These are phyloP conservation scores for Fragum sueziense DNA, from an alignment of 2,888 invertebrate genomes.

Conservation along the genomic window DNA sequence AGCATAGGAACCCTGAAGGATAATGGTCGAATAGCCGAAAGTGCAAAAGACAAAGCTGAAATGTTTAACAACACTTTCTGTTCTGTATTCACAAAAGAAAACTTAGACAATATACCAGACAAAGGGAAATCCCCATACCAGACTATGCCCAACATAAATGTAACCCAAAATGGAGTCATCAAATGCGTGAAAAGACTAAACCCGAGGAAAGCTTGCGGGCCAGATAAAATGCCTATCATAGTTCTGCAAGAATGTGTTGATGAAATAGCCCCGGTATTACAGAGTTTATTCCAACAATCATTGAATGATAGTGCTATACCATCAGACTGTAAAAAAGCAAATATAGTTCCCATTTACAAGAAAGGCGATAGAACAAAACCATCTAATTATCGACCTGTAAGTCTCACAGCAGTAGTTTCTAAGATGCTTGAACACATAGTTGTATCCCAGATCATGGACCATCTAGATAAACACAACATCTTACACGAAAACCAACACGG, in stretches of 20 bases:
- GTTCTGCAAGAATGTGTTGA: neutral
- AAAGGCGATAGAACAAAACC: no score
- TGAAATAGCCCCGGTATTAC: slow-evolving; percentile 8
- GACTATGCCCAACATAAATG: slow-evolving; percentile 22
- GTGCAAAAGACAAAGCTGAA: slow-evolving; percentile 35
- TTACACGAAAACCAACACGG: no score
- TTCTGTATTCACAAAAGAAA: no score
- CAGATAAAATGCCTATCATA: no score
- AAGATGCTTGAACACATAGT: slow-evolving; percentile 47
- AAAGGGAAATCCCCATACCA: slow-evolving; percentile 31
- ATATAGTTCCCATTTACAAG: no score
- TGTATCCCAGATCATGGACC: no score
- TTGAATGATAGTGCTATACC: slow-evolving; percentile 29
- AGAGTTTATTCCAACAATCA: slow-evolving; percentile 26
- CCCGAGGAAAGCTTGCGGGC: neutral
- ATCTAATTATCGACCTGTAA: slow-evolving; percentile 37
- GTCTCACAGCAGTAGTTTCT: slow-evolving; percentile 34
- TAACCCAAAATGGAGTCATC: slow-evolving; percentile 11
- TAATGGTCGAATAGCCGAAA: slow-evolving; percentile 24
- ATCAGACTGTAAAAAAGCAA: slow-evolving; percentile 32
- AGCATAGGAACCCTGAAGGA: slow-evolving; percentile 31
- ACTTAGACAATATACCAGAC: slow-evolving; percentile 5
- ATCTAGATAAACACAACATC: no score
- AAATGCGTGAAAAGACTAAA: no score
- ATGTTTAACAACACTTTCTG: slow-evolving; percentile 31